These are phyloP conservation scores for Syrphus vitripennis DNA, from an alignment of 2,888 invertebrate species.

Conservation along the genomic window DNA sequence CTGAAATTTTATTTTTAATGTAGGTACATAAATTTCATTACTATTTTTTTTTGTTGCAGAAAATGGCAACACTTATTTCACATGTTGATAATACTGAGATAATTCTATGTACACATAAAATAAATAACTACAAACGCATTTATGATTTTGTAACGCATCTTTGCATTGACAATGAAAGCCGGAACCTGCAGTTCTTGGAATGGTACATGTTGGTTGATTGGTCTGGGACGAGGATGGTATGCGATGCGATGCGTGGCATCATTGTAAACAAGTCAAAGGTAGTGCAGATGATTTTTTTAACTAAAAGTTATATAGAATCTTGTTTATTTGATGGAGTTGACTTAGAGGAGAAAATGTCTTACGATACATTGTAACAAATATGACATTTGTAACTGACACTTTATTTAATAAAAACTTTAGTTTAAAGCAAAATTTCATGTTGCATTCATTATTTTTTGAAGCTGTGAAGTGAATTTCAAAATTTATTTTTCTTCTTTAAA, in stretches of 20 bases:
- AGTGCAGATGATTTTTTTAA: not conserved
- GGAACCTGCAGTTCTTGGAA: constrained; percentile 56
- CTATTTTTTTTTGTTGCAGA: not conserved
- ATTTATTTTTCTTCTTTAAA: too few relatives aligned
- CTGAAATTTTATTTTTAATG: not conserved
- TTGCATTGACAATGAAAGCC: constrained; percentile 61
- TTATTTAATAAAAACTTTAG: too few relatives aligned
- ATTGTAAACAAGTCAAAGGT: not conserved
- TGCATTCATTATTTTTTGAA: too few relatives aligned
- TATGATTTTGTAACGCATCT: constrained; percentile 46
- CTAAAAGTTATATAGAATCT: not conserved
- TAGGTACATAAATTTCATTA: not conserved
- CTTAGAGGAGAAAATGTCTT: too few relatives aligned
- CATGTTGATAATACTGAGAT: not conserved
- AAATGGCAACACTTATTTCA: not conserved
- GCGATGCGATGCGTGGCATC: constrained; percentile 31
- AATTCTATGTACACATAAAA: not conserved
- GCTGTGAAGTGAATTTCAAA: too few relatives aligned
- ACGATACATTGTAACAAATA: too few relatives aligned
- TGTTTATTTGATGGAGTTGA: too few relatives aligned
- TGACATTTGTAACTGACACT: too few relatives aligned
- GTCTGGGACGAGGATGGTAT: not conserved
- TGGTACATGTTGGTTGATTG: not conserved
- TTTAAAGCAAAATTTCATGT: too few relatives aligned
- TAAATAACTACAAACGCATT: constrained; percentile 9